These are phyloP conservation scores for Buceros bicornis DNA, from an alignment of 2,797 vertebrate species.

Conservation along the genomic window DNA sequence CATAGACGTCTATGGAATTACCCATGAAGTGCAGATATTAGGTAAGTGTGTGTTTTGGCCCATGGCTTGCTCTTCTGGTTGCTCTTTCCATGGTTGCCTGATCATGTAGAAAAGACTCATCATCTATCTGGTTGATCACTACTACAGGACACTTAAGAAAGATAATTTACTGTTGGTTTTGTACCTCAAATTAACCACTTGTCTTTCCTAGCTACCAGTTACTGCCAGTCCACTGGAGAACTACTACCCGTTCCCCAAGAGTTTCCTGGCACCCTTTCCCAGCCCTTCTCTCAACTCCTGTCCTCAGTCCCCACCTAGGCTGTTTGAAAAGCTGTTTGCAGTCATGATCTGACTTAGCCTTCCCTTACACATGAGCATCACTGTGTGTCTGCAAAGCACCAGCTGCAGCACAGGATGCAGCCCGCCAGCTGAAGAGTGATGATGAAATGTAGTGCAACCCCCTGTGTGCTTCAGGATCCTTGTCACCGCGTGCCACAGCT, in stretches of 20 bases:
- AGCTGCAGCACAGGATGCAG: not conserved
- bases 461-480: not conserved
- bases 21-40: conserved; percentile 95
- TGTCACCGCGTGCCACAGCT: not conserved
- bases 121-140: not conserved
- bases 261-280: not conserved
- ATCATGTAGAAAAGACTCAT: not conserved
- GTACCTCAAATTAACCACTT: not conserved
- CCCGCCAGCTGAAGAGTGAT: not conserved
- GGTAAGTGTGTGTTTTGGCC: conserved; percentile 81
- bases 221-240: not conserved
- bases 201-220: not conserved
- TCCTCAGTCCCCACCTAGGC: not conserved
- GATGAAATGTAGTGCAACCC: not conserved
- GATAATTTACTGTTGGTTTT: not conserved
- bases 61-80: not conserved
- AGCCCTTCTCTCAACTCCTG: not conserved
- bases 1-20: conserved; percentile 98
- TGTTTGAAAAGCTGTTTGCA: not conserved
- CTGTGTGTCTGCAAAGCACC: not conserved
- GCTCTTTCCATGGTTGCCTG: not conserved
- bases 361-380: not conserved
- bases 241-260: not conserved
- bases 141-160: not conserved
- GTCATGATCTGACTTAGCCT: not conserved